These are phyloP conservation scores for Cybosia mesomella DNA, from an alignment of 2,888 invertebrate genomes.

Conservation along the genomic window DNA sequence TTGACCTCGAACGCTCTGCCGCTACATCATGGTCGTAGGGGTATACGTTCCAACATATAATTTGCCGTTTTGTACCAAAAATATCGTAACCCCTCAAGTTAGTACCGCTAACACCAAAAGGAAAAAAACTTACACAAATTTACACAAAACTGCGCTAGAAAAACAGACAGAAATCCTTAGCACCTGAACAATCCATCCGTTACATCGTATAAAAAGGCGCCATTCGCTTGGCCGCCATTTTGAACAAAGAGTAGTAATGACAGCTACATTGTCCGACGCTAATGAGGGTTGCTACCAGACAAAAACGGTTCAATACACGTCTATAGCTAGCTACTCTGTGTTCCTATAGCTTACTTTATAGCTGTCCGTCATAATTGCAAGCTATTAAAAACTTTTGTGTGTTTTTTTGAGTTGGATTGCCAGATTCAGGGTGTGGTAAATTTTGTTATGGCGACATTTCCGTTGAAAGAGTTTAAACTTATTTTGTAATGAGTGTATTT, in stretches of 20 bases:
- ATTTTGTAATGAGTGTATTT: too few species aligned
- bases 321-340: constrained; percentile 6
- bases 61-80: neutral
- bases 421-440: neutral
- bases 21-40: too few species aligned
- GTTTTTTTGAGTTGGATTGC: neutral
- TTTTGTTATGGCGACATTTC: neutral
- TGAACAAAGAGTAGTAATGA: constrained; percentile 50
- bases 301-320: constrained; percentile 42
- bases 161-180: constrained; percentile 24
- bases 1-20: too few species aligned
- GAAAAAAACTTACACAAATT: constrained; percentile 21
- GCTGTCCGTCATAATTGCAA: constrained; percentile 23
- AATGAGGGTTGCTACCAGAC: constrained; percentile 61
- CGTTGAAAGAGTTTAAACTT: too few species aligned
- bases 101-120: constrained; percentile 6
- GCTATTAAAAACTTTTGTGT: constrained; percentile 27
- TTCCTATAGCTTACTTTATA: constrained; percentile 10
- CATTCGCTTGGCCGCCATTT: constrained; percentile 40
- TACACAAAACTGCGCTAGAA: constrained; percentile 18
- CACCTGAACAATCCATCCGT: constrained; percentile 50
- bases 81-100: neutral
- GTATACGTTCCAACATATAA: too few species aligned
- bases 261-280: constrained; percentile 53
- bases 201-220: constrained; percentile 46